phyloP scores from a whole-genome alignment of 1,140 invertebrate genomes.

The Gonatopus flavifemur region DNA sequence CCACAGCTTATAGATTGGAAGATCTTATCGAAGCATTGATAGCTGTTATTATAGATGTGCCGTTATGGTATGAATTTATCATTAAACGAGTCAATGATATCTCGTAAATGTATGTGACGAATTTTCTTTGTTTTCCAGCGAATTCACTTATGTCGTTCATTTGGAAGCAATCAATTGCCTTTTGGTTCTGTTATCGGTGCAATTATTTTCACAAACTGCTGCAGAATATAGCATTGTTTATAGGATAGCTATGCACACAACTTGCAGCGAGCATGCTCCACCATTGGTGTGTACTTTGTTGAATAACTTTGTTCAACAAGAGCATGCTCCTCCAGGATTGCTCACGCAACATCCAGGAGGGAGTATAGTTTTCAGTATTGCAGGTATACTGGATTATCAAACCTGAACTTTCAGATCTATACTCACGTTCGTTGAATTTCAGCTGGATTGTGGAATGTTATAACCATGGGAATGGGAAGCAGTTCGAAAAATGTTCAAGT shows the following conservation, averaged over 20 bases:
- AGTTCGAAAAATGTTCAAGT: constrained; percentile 56
- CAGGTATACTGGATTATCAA: constrained; percentile 60
- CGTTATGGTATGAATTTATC: constrained; percentile 62
- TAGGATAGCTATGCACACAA: constrained; percentile 74
- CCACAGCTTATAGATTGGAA: constrained; percentile 53
- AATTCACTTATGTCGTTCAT: constrained; percentile 86
- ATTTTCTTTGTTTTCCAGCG: constrained; percentile 64
- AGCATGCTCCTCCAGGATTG: constrained; percentile 70
- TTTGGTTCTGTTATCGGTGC: constrained; percentile 83
- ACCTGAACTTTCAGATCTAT: not conserved
- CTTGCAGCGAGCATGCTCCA: constrained; percentile 71
- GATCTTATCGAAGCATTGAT: constrained; percentile 70
- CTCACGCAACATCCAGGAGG: constrained; percentile 67
- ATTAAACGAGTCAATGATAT: not conserved
- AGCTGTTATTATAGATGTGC: constrained; percentile 76
- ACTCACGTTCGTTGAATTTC: constrained; percentile 32
- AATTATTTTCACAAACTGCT: constrained; percentile 77
- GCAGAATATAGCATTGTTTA: constrained; percentile 62
- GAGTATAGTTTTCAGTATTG: constrained; percentile 82
- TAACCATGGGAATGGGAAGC: constrained; percentile 66
- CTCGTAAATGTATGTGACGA: no score
- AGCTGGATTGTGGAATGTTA: constrained; percentile 82
- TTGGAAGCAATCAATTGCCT: constrained; percentile 86
- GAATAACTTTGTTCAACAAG: constrained; percentile 77
- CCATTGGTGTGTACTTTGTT: constrained; percentile 76